phyloP scores from a whole-genome alignment of 2,888 invertebrate species.

The Limnephilus lunatus region DNA sequence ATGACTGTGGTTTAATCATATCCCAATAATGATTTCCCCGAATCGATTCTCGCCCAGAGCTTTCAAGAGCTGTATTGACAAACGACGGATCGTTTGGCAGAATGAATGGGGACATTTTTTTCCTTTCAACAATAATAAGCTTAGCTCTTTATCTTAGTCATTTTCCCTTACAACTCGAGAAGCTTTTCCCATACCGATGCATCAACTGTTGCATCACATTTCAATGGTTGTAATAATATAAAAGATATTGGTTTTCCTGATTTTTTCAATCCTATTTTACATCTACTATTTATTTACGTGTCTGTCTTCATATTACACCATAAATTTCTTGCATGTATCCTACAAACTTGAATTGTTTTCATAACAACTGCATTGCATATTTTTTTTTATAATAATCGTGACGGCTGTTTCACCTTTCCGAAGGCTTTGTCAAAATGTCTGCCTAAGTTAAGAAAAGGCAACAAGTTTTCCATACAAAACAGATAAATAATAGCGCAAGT shows the following conservation, averaged over 20 bases:
- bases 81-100: slow-evolving; percentile 56
- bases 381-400: not conserved
- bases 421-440: not conserved
- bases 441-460: not conserved
- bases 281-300: too few species aligned
- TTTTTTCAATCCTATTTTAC: not conserved
- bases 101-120: slow-evolving; percentile 58
- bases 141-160: slow-evolving; percentile 48
- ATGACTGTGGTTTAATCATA: not conserved
- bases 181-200: not conserved
- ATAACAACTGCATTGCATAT: not conserved
- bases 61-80: slow-evolving; percentile 41
- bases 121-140: slow-evolving; percentile 48
- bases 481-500: not conserved
- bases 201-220: slow-evolving; percentile 27
- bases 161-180: not conserved
- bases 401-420: not conserved
- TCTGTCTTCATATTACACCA: too few species aligned
- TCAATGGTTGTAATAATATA: not conserved
- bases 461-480: not conserved
- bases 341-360: not conserved
- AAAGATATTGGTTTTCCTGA: not conserved
- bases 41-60: not conserved
- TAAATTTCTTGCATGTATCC: too few species aligned
- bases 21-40: not conserved